Conservation (phyloP, 30 jellyfish, hydroid and myxozoan genomes). For the Hydractinia symbiolongicarpus region DNA sequence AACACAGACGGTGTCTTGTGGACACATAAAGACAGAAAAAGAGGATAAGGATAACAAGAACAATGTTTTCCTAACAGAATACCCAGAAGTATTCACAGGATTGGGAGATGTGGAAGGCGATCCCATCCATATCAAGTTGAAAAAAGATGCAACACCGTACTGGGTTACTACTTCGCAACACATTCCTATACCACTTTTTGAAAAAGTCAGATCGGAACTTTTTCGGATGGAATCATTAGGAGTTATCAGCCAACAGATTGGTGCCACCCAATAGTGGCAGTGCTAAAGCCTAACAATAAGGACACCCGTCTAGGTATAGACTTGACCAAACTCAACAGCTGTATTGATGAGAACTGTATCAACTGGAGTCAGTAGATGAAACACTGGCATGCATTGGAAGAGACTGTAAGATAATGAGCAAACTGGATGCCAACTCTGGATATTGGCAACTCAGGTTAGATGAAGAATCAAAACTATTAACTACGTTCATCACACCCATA, state of each 20-base stretch:
- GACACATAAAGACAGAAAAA: too few relatives aligned
- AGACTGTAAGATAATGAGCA: conserved; percentile 16
- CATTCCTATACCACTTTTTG: conserved; percentile 36
- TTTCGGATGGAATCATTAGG: conserved; percentile 34
- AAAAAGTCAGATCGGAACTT: neutral
- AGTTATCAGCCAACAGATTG: conserved; percentile 47
- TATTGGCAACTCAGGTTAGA: conserved; percentile 43
- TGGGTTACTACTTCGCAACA: conserved; percentile 17
- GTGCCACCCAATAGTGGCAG: conserved; percentile 59
- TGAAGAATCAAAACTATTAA: conserved; percentile 26
- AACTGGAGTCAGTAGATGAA: conserved; percentile 15
- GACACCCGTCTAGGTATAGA: conserved; percentile 21
- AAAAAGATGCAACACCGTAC: conserved; percentile 26
- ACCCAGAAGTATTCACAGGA: conserved; percentile 30
- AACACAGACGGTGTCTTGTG: too few relatives aligned
- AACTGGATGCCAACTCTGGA: conserved; percentile 61
- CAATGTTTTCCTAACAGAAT: too few relatives aligned
- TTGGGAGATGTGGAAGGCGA: conserved; percentile 32
- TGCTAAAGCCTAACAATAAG: conserved; percentile 22
- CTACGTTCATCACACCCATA: too few relatives aligned
- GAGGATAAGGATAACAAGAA: too few relatives aligned
- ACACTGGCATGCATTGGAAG: conserved; percentile 28
- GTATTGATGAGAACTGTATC: conserved; percentile 19
- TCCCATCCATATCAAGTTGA: conserved; percentile 21
- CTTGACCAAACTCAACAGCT: conserved; percentile 24